Evolutionary conservation across 2,113 vertebrate genomes (phyloP).

Genomic region (Heliornis fulica): DNA sequence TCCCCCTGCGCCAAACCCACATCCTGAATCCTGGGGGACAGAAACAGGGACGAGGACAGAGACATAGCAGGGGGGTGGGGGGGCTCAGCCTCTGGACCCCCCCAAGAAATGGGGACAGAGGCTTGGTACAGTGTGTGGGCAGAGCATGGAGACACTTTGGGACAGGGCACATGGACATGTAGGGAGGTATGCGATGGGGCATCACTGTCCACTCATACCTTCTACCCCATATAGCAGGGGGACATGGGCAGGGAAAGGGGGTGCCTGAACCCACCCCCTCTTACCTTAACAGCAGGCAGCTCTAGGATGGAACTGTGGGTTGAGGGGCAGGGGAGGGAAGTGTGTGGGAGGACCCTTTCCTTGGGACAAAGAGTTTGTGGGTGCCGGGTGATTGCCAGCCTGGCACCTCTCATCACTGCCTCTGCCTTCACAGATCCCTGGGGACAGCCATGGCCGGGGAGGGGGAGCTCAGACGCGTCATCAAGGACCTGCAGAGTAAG

Average conservation of each 20-base stretch:
- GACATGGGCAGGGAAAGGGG: background rate
- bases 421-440: background rate
- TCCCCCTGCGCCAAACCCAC: background rate
- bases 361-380: background rate
- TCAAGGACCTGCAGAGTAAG: constrained; percentile 74
- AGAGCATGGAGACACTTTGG: background rate
- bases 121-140: background rate
- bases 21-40: background rate
- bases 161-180: background rate
- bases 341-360: background rate
- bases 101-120: background rate
- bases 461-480: constrained; percentile 24
- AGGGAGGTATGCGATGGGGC: background rate
- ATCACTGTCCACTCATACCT: background rate
- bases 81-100: background rate
- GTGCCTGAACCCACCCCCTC: background rate
- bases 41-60: background rate
- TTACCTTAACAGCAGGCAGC: background rate
- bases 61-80: fast-evolving
- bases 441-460: constrained; percentile 55
- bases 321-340: too few species aligned
- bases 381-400: background rate
- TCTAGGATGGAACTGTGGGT: background rate
- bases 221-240: background rate
- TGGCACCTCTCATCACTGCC: background rate